Base-by-base conservation (phyloP, 2,888 invertebrate genomes). In the Geophilus truncorum region DNA sequence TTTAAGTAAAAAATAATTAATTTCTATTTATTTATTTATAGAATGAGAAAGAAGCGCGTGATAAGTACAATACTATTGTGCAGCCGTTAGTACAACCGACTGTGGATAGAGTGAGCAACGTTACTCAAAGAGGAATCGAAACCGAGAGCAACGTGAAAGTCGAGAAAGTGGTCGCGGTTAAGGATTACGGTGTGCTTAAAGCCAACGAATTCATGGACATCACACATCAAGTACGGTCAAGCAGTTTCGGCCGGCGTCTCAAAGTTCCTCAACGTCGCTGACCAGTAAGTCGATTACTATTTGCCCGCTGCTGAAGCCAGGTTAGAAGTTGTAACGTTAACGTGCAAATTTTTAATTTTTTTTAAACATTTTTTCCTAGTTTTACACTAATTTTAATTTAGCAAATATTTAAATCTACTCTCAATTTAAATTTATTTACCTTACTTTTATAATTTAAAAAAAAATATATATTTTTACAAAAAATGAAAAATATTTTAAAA, bases 221-320 rank as follows among this genome's bases (percentile, higher is more conserved):
- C n/a, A n/a, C n/a, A n/a, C n/a, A n/a, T n/a, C n/a, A n/a, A n/a
- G n/a, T n/a, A n/a, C n/a, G n/a, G n/a, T n/a, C n/a, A n/a, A n/a
- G n/a, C n/a, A n/a, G n/a, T n/a, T n/a, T n/a, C n/a, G n/a, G n/a
- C n/a, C n/a, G n/a, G n/a, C n/a, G n/a, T n/a, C n/a, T n/a, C n/a
- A n/a, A n/a, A n/a, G n/a, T n/a, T n/a, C n/a, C n/a, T n/a, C n/a
- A n/a, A n/a, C n/a, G n/a, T n/a, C n/a, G n/a, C n/a, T n/a, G n/a
- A n/a, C 88, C 90, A 91, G 81, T 88, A 93, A 83, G 87, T 94
- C 10, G 93, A 94, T 87, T 92, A 91, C 85, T 93, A 93, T 86
- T 90, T 94, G 83, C 94, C 92, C 25, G 88, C 90, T 86, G 85
- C 89, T 85, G 86, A 88, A n/a, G n/a, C n/a, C n/a, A n/a, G n/a